phyloP scores from a whole-genome alignment of 2,888 invertebrate genomes.

The Leptopterna dolabrata region DNA sequence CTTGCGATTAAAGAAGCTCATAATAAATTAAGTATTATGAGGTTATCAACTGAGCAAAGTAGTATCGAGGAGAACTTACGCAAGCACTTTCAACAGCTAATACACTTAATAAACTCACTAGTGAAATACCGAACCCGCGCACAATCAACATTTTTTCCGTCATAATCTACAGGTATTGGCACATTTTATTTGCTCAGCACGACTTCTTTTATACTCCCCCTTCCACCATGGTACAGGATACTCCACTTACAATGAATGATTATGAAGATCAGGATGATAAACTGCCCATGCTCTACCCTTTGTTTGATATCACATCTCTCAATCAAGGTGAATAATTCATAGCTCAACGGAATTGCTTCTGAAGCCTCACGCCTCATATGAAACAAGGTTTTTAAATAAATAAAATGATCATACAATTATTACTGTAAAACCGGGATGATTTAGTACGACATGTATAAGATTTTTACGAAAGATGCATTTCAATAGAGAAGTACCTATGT shows the following conservation, averaged over 20 bases:
- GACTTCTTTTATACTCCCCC: neutral
- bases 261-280: neutral
- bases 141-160: neutral
- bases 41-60: too few species aligned
- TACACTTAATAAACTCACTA: neutral
- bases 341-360: too few species aligned
- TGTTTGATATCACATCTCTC: neutral
- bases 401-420: too few species aligned
- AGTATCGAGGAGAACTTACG: neutral
- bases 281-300: neutral
- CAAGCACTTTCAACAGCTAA: neutral
- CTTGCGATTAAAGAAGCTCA: too few species aligned
- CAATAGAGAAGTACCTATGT: too few species aligned
- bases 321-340: neutral
- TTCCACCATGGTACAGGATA: neutral
- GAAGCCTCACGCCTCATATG: too few species aligned
- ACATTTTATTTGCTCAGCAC: neutral
- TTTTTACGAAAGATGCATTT: too few species aligned
- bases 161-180: neutral
- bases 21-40: too few species aligned
- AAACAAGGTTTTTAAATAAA: too few species aligned
- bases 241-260: neutral
- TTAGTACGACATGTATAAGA: too few species aligned
- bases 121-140: neutral
- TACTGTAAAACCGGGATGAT: too few species aligned